phyloP scores from a whole-genome alignment of 2,888 invertebrate genomes.

The Boloria euphrosyne region DNA sequence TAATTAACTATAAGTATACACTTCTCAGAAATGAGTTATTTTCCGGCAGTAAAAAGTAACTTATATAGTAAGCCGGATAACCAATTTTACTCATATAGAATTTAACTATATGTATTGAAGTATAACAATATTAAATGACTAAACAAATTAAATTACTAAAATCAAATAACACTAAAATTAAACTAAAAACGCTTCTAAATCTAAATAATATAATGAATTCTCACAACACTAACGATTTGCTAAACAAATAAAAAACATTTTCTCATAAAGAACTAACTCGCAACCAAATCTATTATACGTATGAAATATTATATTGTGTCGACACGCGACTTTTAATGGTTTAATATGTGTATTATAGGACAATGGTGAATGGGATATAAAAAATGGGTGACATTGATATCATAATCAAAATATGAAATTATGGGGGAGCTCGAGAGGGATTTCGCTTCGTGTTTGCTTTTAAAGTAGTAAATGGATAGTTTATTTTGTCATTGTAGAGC shows the following conservation, averaged over 20 bases:
- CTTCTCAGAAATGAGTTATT: too few relatives aligned
- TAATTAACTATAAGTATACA: too few relatives aligned
- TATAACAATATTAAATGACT: too few relatives aligned
- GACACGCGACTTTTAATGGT: slow-evolving; percentile 78
- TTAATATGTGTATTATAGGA: slow-evolving; percentile 79
- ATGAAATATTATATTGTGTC: slow-evolving; percentile 69
- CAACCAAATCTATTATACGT: slow-evolving; percentile 66
- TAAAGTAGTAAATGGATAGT: slow-evolving; percentile 55
- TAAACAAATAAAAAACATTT: slow-evolving; percentile 25
- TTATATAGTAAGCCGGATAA: too few relatives aligned
- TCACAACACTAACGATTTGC: background rate
- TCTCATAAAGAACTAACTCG: slow-evolving; percentile 52
- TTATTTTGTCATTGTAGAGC: slow-evolving; percentile 27
- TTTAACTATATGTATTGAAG: too few relatives aligned
- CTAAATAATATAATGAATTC: background rate
- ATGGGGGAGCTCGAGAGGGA: slow-evolving; percentile 59
- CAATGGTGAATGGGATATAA: slow-evolving; percentile 61
- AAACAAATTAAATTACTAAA: too few relatives aligned
- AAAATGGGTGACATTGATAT: slow-evolving; percentile 77
- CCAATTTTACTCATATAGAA: too few relatives aligned
- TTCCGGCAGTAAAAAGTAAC: too few relatives aligned
- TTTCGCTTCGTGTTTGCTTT: slow-evolving; percentile 61
- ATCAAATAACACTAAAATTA: too few relatives aligned
- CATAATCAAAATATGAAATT: slow-evolving; percentile 81
- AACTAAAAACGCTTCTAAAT: too few relatives aligned